A percentile compares a stretch with the other conserved stretches of the same genome.
Conservation (phyloP, 2,797 vertebrate genomes). For the Acanthurus tractus region DNA sequence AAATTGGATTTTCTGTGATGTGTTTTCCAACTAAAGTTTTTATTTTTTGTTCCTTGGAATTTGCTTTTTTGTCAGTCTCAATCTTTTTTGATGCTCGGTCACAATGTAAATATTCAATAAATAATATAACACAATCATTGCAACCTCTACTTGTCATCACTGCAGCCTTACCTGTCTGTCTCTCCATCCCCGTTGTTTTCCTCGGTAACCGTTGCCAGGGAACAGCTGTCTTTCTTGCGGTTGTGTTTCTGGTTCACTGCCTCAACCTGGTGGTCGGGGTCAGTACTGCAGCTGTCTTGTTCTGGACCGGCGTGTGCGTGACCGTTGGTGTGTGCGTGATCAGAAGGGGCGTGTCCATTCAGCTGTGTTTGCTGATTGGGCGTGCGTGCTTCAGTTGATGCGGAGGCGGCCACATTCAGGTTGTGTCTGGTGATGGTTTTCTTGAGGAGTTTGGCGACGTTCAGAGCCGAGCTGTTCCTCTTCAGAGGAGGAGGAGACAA, state of each 20-base stretch:
- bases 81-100: too few relatives aligned
- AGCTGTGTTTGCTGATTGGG: constrained; percentile 43
- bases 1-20: background rate
- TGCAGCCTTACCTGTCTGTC: constrained; percentile 50
- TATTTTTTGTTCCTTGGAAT: too few relatives aligned
- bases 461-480: constrained; percentile 80
- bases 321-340: constrained; percentile 42
- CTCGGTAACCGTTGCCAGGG: constrained; percentile 91
- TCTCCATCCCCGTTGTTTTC: constrained; percentile 81
- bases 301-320: constrained; percentile 61
- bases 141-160: background rate
- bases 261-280: constrained; percentile 75
- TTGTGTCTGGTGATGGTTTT: constrained; percentile 91
- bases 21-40: too few relatives aligned
- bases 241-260: constrained; percentile 80
- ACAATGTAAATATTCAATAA: too few relatives aligned
- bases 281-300: background rate
- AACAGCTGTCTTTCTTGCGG: constrained; percentile 88
- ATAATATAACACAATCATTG: background rate
- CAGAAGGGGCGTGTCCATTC: constrained; percentile 48
- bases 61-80: too few relatives aligned
- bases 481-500: constrained; percentile 78
- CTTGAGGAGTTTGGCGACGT: constrained; percentile 90
- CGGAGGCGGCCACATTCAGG: constrained; percentile 61
- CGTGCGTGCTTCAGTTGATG: background rate